These are phyloP conservation scores for Rhea americana DNA, from an alignment of 2,113 vertebrate species.

Conservation along the genomic window DNA sequence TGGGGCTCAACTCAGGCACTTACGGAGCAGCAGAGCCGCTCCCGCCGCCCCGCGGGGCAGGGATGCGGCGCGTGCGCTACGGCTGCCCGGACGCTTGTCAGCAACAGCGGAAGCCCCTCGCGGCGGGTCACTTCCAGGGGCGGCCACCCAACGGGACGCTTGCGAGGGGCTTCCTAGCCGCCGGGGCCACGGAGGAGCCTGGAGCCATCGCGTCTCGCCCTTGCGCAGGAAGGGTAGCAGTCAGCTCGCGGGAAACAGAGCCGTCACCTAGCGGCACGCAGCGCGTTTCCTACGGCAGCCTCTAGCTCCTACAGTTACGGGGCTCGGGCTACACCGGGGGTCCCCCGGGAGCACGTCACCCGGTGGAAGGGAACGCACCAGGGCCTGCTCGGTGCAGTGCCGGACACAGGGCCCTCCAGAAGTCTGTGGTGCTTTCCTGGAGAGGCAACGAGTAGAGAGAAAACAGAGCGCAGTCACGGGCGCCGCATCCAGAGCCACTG, in stretches of 20 bases:
- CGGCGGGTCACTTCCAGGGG: fast-evolving
- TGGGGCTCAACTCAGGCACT: background rate
- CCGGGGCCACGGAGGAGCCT: background rate
- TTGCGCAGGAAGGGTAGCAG: background rate
- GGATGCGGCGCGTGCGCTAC: background rate
- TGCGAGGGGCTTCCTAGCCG: background rate
- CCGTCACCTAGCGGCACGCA: background rate
- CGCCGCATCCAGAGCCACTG: fast-evolving
- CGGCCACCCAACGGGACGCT: background rate
- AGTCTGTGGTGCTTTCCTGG: background rate
- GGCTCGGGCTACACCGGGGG: background rate
- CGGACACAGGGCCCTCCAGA: background rate
- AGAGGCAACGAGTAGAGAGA: background rate
- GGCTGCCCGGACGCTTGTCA: background rate
- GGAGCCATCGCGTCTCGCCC: fast-evolving
- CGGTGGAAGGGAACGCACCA: background rate
- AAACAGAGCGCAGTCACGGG: background rate
- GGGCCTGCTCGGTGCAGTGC: background rate
- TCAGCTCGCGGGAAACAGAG: background rate
- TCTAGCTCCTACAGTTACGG: background rate
- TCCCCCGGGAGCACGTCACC: background rate
- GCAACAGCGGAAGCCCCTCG: background rate
- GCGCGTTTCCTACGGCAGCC: background rate
- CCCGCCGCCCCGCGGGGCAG: background rate
- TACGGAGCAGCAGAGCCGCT: background rate